Evolutionary conservation across 2,797 vertebrate species (phyloP), one percentile per base, ranked within the genome.

Genomic region (Sebastes cheni): DNA sequence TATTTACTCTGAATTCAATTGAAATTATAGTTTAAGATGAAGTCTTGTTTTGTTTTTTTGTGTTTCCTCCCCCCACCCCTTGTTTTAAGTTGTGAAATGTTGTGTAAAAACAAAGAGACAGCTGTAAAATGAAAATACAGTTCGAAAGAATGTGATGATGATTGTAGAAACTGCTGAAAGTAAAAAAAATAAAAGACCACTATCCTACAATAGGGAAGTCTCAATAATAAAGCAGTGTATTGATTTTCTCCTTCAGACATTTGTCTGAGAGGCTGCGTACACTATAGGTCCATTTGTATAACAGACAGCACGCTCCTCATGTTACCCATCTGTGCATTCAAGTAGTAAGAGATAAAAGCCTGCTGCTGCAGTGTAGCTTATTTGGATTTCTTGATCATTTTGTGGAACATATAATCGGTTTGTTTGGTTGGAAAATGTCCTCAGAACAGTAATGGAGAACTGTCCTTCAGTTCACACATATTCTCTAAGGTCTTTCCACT

Each of bases 161-260:
- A 39, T 36, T 39, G 36, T 39, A 39, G 12, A 39, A 39, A 36
- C 34, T 36, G 34, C 34, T 25, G 25, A 25, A 25, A 25, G 25
- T 25, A 25, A 25, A 25, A 25, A 25, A 25, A 25, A 25, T 25
- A 25, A 25, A 55, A 61, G 5, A 60, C 20, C n/a, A 77, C 66
- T 39, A 13, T 58, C 27, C 22, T 11, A 13, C 23, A 11, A 23
- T 4, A 5, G 22, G 12, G 2, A 32, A 39, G 42, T 58, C 22
- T 56, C 8, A 20, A 5, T 25, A 18, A 54, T 16, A 59, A 71
- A 46, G 82, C 65, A 79, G 25, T 1, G 2, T 14, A 82, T 87
- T 83, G 84, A 86, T 83, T 87, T 77, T 67, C 59, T 27, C 64
- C 27, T 58, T 7, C n/a, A 81, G 32, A 58, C 68, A 72, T 80